These are phyloP conservation scores for Smutsia gigantea DNA, from an alignment of 2,797 vertebrate species.

Conservation along the genomic window DNA sequence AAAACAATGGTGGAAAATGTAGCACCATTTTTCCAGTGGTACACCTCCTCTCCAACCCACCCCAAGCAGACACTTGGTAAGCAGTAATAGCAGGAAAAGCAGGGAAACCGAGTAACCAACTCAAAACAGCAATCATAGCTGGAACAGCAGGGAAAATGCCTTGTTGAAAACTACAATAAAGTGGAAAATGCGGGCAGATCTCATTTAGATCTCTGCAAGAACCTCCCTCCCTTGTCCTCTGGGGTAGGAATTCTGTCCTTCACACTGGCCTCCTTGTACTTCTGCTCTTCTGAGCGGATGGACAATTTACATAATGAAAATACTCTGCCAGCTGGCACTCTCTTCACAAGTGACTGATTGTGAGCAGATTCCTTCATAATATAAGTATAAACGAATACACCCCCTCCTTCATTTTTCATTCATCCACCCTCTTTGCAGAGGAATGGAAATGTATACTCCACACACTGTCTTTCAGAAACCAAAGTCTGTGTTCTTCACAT, in stretches of 20 bases:
- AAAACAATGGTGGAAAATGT: slow-evolving; percentile 31
- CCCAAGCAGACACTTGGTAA: background rate
- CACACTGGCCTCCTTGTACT: slow-evolving; percentile 85
- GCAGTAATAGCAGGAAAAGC: background rate
- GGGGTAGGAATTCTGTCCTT: slow-evolving; percentile 75
- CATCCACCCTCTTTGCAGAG: background rate
- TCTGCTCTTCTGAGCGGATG: slow-evolving; percentile 79
- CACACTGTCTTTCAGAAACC: background rate
- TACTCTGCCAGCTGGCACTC: slow-evolving; percentile 78
- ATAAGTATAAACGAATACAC: slow-evolving; percentile 71
- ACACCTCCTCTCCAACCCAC: background rate
- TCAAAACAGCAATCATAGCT: background rate
- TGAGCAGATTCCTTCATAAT: slow-evolving; percentile 84
- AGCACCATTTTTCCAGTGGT: background rate
- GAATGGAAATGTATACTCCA: background rate
- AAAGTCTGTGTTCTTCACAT: background rate
- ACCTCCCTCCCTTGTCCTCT: slow-evolving; percentile 72
- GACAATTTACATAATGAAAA: slow-evolving; percentile 84
- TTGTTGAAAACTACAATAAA: slow-evolving; percentile 59
- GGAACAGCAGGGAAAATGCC: slow-evolving; percentile 22
- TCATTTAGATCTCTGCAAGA: slow-evolving; percentile 72
- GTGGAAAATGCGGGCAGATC: slow-evolving; percentile 64
- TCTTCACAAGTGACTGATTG: slow-evolving; percentile 81
- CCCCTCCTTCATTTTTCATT: slow-evolving; percentile 49
- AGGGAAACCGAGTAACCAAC: background rate